These are phyloP conservation scores for Rhineura floridana DNA, from an alignment of 2,113 vertebrate genomes.

Conservation along the genomic window DNA sequence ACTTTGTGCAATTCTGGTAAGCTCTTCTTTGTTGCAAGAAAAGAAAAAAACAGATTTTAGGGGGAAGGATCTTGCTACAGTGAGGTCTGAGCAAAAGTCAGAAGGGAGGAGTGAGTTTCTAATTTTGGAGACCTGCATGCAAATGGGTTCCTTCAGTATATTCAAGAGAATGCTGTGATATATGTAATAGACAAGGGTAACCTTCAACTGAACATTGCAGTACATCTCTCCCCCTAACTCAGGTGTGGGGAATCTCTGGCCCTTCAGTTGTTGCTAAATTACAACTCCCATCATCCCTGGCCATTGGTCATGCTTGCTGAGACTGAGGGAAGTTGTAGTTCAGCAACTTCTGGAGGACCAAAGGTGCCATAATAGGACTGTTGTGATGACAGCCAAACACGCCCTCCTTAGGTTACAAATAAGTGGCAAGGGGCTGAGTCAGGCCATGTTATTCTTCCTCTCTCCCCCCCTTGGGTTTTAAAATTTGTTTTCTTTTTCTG, in stretches of 20 bases:
- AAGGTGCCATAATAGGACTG: too few species aligned
- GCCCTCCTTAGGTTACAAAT: not conserved
- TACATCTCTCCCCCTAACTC: too few species aligned
- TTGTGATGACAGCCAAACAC: too few species aligned
- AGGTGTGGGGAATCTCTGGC: too few species aligned
- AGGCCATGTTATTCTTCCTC: not conserved
- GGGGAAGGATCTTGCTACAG: not conserved
- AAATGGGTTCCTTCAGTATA: not conserved
- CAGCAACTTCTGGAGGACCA: too few species aligned
- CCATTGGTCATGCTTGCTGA: too few species aligned
- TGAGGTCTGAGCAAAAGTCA: not conserved
- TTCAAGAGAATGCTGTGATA: not conserved
- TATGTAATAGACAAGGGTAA: not conserved
- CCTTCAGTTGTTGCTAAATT: too few species aligned
- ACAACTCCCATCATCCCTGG: too few species aligned
- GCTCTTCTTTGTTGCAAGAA: slow-evolving; percentile 30
- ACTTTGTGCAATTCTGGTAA: slow-evolving; percentile 41
- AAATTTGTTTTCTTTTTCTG: not conserved
- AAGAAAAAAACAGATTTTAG: not conserved
- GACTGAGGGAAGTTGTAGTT: too few species aligned
- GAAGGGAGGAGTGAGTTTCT: not conserved
- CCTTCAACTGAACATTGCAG: too few species aligned
- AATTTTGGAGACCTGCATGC: not conserved
- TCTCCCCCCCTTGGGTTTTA: too few species aligned
- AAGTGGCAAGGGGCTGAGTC: not conserved